Percentiles rank a stretch among this genome's conserved stretches.
phyloP scores from a whole-genome alignment of 2,113 vertebrate genomes.

The Ptyas mucosa region DNA sequence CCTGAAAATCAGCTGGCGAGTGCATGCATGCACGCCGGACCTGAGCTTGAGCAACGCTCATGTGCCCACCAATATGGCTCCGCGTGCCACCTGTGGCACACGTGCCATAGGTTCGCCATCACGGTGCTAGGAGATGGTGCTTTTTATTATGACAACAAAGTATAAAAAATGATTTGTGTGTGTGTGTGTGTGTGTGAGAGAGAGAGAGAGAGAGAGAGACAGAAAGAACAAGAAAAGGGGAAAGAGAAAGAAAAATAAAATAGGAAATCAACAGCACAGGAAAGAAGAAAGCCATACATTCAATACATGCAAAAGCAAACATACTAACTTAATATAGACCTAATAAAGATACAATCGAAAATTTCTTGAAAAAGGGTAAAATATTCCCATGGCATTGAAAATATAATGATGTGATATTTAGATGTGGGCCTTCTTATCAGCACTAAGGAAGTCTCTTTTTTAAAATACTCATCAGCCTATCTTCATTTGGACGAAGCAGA shows the following conservation, averaged over 20 bases:
- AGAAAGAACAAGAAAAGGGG: not conserved
- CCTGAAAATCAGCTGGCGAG: too few relatives aligned
- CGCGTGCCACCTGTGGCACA: too few relatives aligned
- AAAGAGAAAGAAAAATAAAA: not conserved
- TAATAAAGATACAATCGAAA: not conserved
- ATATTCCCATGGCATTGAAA: not conserved
- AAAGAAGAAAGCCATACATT: not conserved
- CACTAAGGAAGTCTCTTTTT: not conserved
- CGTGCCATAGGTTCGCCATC: too few relatives aligned
- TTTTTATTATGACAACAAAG: not conserved
- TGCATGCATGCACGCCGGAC: too few relatives aligned
- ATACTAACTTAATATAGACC: not conserved
- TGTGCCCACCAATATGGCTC: too few relatives aligned
- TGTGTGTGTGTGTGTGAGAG: not conserved
- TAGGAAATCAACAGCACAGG: not conserved
- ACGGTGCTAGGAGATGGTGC: not conserved
- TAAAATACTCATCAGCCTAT: not conserved
- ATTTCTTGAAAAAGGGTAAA: not conserved
- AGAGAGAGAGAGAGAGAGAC: not conserved
- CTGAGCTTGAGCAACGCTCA: too few relatives aligned
- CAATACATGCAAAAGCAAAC: not conserved
- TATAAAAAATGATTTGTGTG: not conserved
- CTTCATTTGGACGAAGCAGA: not conserved
- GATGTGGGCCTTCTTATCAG: not conserved
- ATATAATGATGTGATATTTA: not conserved